These are phyloP conservation scores for Pelobates fuscus DNA, from an alignment of 2,113 vertebrate species.

Conservation along the genomic window DNA sequence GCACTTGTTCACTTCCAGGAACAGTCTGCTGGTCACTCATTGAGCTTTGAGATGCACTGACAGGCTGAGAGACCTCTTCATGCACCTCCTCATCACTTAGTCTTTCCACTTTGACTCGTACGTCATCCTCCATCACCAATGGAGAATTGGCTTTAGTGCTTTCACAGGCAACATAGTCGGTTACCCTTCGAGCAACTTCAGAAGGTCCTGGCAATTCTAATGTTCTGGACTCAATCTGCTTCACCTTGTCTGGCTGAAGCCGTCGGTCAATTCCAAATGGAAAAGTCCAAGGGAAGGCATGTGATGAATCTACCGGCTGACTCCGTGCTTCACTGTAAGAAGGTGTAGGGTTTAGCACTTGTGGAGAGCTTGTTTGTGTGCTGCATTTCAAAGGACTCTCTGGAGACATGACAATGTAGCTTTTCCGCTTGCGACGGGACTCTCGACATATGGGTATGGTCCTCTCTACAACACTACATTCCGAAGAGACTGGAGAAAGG, in stretches of 20 bases:
- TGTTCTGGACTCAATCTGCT: conserved; percentile 86
- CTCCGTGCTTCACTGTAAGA: conserved; percentile 86
- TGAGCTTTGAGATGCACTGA: conserved; percentile 94
- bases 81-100: conserved; percentile 95
- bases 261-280: conserved; percentile 93
- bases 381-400: conserved; percentile 92
- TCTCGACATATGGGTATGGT: conserved; percentile 89
- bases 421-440: conserved; percentile 92
- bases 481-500: conserved; percentile 92
- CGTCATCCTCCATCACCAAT: conserved; percentile 83
- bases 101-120: conserved; percentile 92
- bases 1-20: conserved; percentile 93
- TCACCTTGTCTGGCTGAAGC: conserved; percentile 88
- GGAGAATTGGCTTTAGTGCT: conserved; percentile 83
- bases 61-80: conserved; percentile 88
- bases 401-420: conserved; percentile 88
- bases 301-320: conserved; percentile 89
- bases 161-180: conserved; percentile 91
- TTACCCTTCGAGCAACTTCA: conserved; percentile 77
- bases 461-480: conserved; percentile 93
- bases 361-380: conserved; percentile 87
- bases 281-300: conserved; percentile 97
- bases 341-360: conserved; percentile 87
- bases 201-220: conserved; percentile 85
- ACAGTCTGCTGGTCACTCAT: conserved; percentile 97